These are phyloP conservation scores for Lagocephalus sceleratus DNA, from an alignment of 2,797 vertebrate genomes.

Conservation along the genomic window DNA sequence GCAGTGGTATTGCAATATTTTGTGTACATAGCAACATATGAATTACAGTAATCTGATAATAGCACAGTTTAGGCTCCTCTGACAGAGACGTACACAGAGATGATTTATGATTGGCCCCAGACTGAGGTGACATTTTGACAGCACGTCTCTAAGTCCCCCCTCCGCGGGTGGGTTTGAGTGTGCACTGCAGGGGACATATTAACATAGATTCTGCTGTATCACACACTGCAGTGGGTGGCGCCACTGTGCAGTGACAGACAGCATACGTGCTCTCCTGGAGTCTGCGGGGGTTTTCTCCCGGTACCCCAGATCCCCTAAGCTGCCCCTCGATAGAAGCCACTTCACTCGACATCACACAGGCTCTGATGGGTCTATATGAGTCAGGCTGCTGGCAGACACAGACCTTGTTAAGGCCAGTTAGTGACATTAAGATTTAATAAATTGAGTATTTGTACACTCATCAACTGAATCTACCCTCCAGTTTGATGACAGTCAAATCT, in stretches of 20 bases:
- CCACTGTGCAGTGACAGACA: constrained; percentile 1
- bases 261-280: no score
- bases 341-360: not conserved
- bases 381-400: constrained; percentile 16
- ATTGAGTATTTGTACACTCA: constrained; percentile 45
- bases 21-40: no score
- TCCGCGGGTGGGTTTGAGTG: constrained; percentile 3
- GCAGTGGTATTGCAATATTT: not conserved
- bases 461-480: constrained; percentile 11
- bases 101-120: constrained; percentile 7
- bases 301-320: no score
- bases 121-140: constrained; percentile 17
- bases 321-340: no score
- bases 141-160: constrained; percentile 12
- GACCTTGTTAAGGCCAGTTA: constrained; percentile 18
- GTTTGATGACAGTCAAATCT: constrained; percentile 19
- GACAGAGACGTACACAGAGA: not conserved
- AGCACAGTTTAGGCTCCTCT: not conserved
- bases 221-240: not conserved
- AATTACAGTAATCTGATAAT: not conserved
- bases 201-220: not conserved
- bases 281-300: no score
- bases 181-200: constrained; percentile 13
- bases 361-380: no score
- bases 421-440: constrained; percentile 35